Evolutionary conservation across 2,888 invertebrate genomes (phyloP).

Genomic region (Nineta flava): DNA sequence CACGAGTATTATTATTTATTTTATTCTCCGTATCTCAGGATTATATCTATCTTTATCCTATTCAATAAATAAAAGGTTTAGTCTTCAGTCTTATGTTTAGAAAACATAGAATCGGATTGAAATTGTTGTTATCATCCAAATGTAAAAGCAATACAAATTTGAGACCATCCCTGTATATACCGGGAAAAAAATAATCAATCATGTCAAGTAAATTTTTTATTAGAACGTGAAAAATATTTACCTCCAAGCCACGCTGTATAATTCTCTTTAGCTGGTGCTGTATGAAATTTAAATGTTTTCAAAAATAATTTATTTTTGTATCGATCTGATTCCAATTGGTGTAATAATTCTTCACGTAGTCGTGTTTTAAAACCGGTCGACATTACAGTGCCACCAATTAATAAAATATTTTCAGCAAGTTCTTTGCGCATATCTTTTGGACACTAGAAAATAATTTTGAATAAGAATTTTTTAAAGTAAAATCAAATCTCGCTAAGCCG

Average conservation of each 20-base stretch:
- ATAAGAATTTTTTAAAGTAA: conserved; percentile 2
- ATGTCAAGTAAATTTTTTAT: neutral
- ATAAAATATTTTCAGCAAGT: conserved; percentile 67
- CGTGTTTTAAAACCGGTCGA: conserved; percentile 70
- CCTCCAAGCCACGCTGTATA: conserved; percentile 79
- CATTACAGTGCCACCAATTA: conserved; percentile 77
- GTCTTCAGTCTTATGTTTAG: no score
- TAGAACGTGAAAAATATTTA: conserved; percentile 15
- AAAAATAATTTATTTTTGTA: conserved; percentile 46
- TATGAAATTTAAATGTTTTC: conserved; percentile 62
- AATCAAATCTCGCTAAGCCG: no score
- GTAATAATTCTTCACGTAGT: conserved; percentile 57
- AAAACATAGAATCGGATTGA: no score
- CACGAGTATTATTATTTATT: no score
- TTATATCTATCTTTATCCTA: no score
- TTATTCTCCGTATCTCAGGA: no score
- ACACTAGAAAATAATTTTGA: conserved; percentile 33
- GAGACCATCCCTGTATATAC: no score
- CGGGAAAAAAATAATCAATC: no score
- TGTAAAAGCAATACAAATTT: no score
- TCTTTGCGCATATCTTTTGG: conserved; percentile 65
- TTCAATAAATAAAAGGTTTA: no score
- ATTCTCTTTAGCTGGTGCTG: conserved; percentile 63
- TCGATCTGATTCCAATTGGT: conserved; percentile 41
- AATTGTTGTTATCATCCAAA: no score